Evolutionary conservation across 1,140 invertebrate species (phyloP).

Genomic region (Grapholita molesta): DNA sequence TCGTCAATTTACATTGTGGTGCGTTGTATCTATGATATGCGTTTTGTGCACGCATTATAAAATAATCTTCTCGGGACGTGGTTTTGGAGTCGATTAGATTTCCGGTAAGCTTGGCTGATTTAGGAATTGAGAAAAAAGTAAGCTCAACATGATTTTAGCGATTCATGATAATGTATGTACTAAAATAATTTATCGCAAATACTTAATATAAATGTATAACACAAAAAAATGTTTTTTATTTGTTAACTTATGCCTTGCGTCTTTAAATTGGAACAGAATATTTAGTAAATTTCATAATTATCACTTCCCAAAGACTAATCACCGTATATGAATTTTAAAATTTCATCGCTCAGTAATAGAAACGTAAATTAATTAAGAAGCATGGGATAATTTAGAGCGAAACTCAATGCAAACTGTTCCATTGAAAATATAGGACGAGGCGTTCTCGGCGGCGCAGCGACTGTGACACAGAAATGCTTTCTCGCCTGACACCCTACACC

Average conservation of each 20-base stretch:
- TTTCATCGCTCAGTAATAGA: no score
- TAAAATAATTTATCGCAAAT: conserved; percentile 68
- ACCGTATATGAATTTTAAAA: no score
- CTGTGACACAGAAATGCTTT: conserved; percentile 59
- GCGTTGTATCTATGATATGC: conserved; percentile 7
- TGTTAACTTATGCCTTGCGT: no score
- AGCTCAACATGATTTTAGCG: conserved; percentile 67
- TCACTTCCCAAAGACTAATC: no score
- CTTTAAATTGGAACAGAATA: background rate
- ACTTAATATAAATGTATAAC: conserved; percentile 68
- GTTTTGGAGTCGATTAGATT: conserved; percentile 27
- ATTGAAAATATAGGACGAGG: conserved; percentile 54
- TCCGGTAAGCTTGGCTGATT: conserved; percentile 57
- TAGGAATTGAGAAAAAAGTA: conserved; percentile 73
- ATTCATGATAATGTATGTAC: conserved; percentile 43
- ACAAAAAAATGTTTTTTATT: background rate
- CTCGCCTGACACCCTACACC: conserved; percentile 25
- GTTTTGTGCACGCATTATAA: conserved; percentile 37
- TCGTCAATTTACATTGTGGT: conserved; percentile 15
- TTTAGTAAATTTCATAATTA: no score
- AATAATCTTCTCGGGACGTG: conserved; percentile 34
- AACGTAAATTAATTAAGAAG: background rate
- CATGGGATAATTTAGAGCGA: background rate
- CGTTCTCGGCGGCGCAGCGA: conserved; percentile 38
- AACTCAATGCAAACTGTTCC: conserved; percentile 37